A percentile compares a stretch with the other conserved stretches of the same genome.
phyloP scores from a whole-genome alignment of 2,113 vertebrate genomes.

The Leiothrix lutea region DNA sequence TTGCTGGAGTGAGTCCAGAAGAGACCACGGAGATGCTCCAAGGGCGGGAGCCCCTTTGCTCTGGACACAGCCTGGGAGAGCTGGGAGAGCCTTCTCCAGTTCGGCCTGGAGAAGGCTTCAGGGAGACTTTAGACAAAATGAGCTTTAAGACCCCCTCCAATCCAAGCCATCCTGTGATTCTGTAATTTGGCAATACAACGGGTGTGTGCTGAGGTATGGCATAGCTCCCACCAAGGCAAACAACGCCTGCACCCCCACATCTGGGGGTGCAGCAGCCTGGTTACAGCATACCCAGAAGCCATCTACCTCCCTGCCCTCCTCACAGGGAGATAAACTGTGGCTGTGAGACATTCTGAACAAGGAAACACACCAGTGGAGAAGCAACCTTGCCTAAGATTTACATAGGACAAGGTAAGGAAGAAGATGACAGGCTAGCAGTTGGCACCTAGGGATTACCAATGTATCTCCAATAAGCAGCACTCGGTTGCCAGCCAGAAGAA shows the following conservation, averaged over 20 bases:
- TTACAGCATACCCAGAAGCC: neutral
- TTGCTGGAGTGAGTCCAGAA: neutral
- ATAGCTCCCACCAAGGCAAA: neutral
- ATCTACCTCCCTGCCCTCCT: neutral
- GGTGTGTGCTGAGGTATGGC: neutral
- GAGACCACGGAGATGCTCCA: neutral
- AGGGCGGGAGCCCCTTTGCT: neutral
- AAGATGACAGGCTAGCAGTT: neutral
- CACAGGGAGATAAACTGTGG: neutral
- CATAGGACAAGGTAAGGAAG: neutral
- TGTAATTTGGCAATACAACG: neutral
- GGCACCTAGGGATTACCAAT: neutral
- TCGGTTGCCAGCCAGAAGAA: neutral
- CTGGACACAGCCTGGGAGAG: neutral
- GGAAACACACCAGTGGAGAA: neutral
- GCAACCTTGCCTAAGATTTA: neutral
- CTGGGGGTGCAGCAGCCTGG: neutral
- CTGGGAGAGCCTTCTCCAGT: too few relatives aligned
- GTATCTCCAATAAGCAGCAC: neutral
- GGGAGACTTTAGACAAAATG: neutral
- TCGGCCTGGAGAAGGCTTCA: neutral
- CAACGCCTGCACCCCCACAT: neutral
- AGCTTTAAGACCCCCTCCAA: neutral
- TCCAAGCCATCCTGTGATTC: neutral
- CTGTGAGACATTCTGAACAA: neutral